These are phyloP conservation scores for Antennarius striatus DNA, from an alignment of 2,113 vertebrate genomes.

Conservation along the genomic window DNA sequence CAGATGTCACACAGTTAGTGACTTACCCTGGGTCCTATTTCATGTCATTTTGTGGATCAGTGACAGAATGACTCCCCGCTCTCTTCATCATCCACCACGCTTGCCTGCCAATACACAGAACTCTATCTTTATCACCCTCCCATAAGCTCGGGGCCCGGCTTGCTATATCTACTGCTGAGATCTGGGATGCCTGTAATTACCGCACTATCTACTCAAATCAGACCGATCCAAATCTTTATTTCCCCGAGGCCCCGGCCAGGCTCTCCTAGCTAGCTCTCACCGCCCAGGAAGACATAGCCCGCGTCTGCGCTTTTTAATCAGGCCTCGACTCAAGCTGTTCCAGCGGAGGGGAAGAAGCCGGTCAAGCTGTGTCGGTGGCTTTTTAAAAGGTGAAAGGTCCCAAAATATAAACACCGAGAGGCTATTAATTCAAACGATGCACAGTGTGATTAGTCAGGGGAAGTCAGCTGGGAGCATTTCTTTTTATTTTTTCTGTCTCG, in stretches of 20 bases:
- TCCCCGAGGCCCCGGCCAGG: constrained; percentile 66
- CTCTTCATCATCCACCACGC: constrained; percentile 64
- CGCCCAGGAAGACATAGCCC: constrained; percentile 75
- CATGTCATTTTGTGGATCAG: constrained; percentile 70
- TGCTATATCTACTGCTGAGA: constrained; percentile 68
- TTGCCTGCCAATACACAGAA: constrained; percentile 67
- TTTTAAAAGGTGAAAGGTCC: constrained; percentile 63
- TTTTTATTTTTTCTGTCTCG: constrained; percentile 38
- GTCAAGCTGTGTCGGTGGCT: constrained; percentile 72
- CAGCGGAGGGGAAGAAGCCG: constrained; percentile 61
- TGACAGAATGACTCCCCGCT: constrained; percentile 72
- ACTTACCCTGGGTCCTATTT: constrained; percentile 64
- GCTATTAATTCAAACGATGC: constrained; percentile 68
- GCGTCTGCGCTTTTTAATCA: constrained; percentile 77
- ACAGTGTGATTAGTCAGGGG: constrained; percentile 48
- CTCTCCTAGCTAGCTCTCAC: constrained; percentile 71
- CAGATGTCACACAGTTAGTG: constrained; percentile 42
- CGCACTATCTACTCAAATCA: constrained; percentile 76
- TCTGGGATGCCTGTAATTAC: constrained; percentile 79
- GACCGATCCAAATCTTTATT: constrained; percentile 78
- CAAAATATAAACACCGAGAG: constrained; percentile 65
- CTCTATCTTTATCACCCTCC: constrained; percentile 60
- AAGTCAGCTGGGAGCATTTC: constrained; percentile 41
- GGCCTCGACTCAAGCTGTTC: constrained; percentile 75
- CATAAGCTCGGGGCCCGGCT: constrained; percentile 58